Evolutionary conservation across 2,888 invertebrate genomes (phyloP).

Genomic region (Plusia festucae): DNA sequence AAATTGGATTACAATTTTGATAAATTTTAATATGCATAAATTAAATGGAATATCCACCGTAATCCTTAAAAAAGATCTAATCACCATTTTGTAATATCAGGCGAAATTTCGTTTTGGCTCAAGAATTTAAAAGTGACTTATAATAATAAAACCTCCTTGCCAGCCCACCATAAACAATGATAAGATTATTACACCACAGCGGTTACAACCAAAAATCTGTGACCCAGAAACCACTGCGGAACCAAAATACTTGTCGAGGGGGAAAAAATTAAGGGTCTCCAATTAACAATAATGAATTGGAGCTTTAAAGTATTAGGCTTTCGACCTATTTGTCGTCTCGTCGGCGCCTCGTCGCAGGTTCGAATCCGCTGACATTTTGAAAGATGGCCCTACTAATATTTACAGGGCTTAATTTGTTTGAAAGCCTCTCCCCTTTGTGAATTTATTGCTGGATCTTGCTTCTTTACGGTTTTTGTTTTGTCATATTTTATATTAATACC

Average conservation of each 20-base stretch:
- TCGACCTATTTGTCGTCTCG: conserved; percentile 70
- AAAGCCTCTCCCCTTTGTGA: conserved; percentile 48
- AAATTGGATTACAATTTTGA: neutral
- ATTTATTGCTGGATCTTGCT: conserved; percentile 50
- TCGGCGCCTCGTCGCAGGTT: conserved; percentile 64
- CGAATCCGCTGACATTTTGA: conserved; percentile 75
- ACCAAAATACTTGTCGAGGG: conserved; percentile 47
- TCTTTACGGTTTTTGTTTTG: conserved; percentile 40
- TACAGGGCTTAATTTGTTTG: conserved; percentile 75
- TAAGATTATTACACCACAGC: conserved; percentile 28
- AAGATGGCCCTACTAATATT: conserved; percentile 73
- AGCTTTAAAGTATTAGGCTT: conserved; percentile 74
- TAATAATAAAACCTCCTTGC: conserved; percentile 15
- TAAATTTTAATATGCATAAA: neutral
- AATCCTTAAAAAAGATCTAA: conserved; percentile 3
- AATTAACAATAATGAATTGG: conserved; percentile 81
- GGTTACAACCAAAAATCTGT: conserved; percentile 33
- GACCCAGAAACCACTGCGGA: conserved; percentile 48
- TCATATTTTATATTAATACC: conserved; percentile 44
- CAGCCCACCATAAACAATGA: conserved; percentile 34
- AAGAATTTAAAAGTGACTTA: neutral
- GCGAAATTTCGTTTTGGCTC: conserved; percentile 8
- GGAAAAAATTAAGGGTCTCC: conserved; percentile 66
- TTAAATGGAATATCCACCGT: conserved; percentile 6
- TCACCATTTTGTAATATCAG: conserved; percentile 8